A percentile compares a stretch with the other conserved stretches of the same genome.
These are phyloP conservation scores for Corapipo altera DNA, from an alignment of 2,113 vertebrate species.

Conservation along the genomic window DNA sequence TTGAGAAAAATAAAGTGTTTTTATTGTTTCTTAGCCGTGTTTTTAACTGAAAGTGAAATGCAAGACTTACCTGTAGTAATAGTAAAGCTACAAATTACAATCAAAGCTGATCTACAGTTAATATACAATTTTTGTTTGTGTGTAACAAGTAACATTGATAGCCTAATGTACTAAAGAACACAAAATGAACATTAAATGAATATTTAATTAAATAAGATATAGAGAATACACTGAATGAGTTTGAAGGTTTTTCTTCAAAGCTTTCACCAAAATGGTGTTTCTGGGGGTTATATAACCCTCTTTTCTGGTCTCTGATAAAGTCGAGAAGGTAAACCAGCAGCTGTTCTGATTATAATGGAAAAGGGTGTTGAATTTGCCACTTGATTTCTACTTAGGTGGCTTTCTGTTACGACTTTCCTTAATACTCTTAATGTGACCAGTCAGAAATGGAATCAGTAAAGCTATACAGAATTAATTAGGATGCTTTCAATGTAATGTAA, in stretches of 20 bases:
- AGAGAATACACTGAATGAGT: not conserved
- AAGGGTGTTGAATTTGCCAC: not conserved
- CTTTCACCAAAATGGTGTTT: not conserved
- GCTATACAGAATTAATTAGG: not conserved
- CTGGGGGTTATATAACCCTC: not conserved
- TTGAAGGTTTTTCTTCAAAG: not conserved
- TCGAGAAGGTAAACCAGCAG: not conserved
- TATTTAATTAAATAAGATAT: not conserved
- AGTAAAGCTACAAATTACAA: not conserved
- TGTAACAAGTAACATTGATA: not conserved
- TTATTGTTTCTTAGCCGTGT: not conserved
- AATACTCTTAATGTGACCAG: not conserved
- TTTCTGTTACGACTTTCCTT: not conserved
- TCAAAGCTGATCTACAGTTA: not conserved
- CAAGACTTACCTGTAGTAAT: not conserved
- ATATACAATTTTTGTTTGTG: not conserved
- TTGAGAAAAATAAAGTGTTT: not conserved
- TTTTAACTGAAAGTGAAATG: not conserved
- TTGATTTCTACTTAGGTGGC: not conserved
- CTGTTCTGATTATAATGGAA: not conserved
- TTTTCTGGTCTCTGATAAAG: not conserved
- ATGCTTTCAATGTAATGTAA: not conserved
- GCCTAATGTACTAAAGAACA: not conserved
- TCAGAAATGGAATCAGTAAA: not conserved
- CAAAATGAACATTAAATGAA: not conserved